phyloP scores from a whole-genome alignment of 2,113 vertebrate species.

The Gymnarchus niloticus region DNA sequence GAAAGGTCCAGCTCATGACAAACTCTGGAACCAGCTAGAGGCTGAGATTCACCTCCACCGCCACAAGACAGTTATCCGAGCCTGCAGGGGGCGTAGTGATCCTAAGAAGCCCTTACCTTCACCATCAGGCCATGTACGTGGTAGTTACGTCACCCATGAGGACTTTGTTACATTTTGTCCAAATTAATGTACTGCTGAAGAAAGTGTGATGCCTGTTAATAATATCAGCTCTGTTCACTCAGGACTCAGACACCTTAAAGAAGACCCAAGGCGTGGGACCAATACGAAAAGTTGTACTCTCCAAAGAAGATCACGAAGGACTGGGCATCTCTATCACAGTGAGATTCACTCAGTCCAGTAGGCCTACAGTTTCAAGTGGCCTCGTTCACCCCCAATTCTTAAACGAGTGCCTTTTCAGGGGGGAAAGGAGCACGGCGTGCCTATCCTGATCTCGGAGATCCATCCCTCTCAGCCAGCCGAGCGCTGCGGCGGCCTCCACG shows the following conservation, averaged over 20 bases:
- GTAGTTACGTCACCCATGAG: too few relatives aligned
- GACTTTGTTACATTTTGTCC: too few relatives aligned
- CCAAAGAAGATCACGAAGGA: slow-evolving; percentile 96
- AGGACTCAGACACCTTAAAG: slow-evolving; percentile 90
- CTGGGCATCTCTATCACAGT: slow-evolving; percentile 98
- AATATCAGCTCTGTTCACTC: slow-evolving; percentile 16
- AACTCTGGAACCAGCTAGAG: slow-evolving; percentile 97
- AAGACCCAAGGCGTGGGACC: slow-evolving; percentile 97
- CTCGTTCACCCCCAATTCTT: not conserved
- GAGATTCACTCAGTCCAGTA: slow-evolving; percentile 40
- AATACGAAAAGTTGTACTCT: slow-evolving; percentile 87
- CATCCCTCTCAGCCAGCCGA: slow-evolving; percentile 90
- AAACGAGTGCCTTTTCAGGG: slow-evolving; percentile 61
- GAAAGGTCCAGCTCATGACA: slow-evolving; percentile 97
- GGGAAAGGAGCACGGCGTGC: slow-evolving; percentile 95
- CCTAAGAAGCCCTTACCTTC: slow-evolving; percentile 82
- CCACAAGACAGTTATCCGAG: slow-evolving; percentile 95
- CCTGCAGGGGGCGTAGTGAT: slow-evolving; percentile 89
- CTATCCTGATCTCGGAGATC: slow-evolving; percentile 96
- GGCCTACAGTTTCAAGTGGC: not conserved
- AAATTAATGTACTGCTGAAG: not conserved
- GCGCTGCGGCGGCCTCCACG: slow-evolving; percentile 87
- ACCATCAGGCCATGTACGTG: slow-evolving; percentile 85
- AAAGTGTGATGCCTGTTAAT: not conserved
- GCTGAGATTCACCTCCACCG: slow-evolving; percentile 97